Evolutionary conservation across 2,888 invertebrate species (phyloP).

Genomic region (Lacanobia wlatinum): DNA sequence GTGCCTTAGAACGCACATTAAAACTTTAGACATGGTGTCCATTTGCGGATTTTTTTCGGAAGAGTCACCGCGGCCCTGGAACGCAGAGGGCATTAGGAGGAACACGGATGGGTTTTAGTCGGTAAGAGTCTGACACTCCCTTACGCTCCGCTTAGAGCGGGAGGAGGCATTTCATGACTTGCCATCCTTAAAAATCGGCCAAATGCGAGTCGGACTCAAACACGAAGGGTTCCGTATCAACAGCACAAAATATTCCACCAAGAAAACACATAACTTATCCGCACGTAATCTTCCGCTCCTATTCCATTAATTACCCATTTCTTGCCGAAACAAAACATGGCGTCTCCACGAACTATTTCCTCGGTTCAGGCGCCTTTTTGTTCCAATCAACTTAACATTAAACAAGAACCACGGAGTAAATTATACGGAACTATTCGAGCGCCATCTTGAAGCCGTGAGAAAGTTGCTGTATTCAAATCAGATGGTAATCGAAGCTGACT

Average conservation of each 20-base stretch:
- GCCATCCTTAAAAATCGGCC: no score
- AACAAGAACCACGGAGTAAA: constrained; percentile 39
- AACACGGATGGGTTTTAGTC: no score
- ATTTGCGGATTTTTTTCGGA: no score
- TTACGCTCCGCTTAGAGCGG: no score
- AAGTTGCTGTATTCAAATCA: constrained; percentile 62
- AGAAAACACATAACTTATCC: constrained; percentile 10
- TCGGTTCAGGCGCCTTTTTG: neutral
- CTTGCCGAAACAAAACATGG: constrained; percentile 35
- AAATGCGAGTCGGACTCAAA: no score
- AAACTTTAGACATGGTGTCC: no score
- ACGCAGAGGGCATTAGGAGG: no score
- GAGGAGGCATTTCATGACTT: no score
- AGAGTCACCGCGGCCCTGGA: no score
- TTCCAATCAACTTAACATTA: constrained; percentile 44
- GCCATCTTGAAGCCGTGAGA: constrained; percentile 44
- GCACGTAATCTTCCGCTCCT: neutral
- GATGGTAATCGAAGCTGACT: constrained; percentile 54
- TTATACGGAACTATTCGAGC: constrained; percentile 49
- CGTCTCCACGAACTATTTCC: constrained; percentile 13
- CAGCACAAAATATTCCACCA: neutral
- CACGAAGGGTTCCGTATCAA: no score
- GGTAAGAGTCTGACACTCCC: no score
- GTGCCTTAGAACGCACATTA: no score
- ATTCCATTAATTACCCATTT: constrained; percentile 36